Evolutionary conservation across 2,797 vertebrate species (phyloP).

Genomic region (Zalophus californianus): DNA sequence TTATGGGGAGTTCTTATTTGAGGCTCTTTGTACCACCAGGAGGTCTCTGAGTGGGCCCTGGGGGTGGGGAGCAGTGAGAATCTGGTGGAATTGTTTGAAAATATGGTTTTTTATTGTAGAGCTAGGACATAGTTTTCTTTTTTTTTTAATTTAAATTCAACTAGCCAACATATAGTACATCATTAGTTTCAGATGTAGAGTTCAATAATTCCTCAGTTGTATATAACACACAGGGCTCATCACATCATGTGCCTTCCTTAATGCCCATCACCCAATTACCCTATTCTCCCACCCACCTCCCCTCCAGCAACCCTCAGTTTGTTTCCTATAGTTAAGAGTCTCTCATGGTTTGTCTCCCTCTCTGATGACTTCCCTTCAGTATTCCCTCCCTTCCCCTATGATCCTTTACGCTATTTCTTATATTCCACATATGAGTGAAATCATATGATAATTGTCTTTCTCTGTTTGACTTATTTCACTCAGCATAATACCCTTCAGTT

Average conservation of each 20-base stretch:
- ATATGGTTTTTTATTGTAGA: not conserved
- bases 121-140: not conserved
- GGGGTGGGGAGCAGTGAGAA: not conserved
- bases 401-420: not conserved
- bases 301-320: too few species aligned
- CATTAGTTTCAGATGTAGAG: too few species aligned
- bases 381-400: too few species aligned
- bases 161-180: too few species aligned
- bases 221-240: too few species aligned
- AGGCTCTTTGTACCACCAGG: not conserved
- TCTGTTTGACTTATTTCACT: not conserved
- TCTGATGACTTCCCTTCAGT: too few species aligned
- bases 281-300: too few species aligned
- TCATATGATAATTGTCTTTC: not conserved
- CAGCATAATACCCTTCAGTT: not conserved
- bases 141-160: not conserved
- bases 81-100: not conserved
- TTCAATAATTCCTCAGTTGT: too few species aligned
- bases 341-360: too few species aligned
- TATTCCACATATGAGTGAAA: not conserved
- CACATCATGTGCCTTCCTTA: too few species aligned
- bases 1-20: not conserved
- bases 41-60: not conserved
- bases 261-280: too few species aligned
- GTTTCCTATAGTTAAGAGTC: too few species aligned